Percentiles rank a stretch among this genome's conserved stretches.
Conservation (phyloP, 1,140 invertebrate genomes). For the Octopus sinensis region DNA sequence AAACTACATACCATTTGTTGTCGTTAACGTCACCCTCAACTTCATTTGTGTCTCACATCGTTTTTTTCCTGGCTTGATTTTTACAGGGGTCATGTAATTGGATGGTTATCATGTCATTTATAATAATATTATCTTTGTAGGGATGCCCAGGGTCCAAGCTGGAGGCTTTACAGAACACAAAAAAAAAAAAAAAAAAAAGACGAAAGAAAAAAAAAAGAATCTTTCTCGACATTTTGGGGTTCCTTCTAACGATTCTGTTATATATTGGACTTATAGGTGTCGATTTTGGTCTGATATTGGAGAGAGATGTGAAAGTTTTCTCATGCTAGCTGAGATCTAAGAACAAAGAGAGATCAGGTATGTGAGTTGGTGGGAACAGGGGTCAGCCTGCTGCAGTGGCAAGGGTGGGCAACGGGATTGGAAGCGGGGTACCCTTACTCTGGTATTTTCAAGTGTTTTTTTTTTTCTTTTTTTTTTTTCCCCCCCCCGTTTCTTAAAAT, state of each 20-base stretch:
- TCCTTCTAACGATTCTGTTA: constrained; percentile 6
- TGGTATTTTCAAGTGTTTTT: no score
- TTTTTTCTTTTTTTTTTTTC: no score
- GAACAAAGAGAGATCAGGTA: constrained; percentile 12
- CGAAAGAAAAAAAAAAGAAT: background rate
- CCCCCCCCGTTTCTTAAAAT: no score
- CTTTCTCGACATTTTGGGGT: background rate
- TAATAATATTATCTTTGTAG: constrained; percentile 14
- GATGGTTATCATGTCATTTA: background rate
- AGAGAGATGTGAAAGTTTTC: constrained; percentile 15
- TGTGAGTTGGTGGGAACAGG: constrained; percentile 9
- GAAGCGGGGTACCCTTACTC: no score
- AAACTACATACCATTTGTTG: no score
- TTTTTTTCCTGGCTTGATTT: constrained; percentile 12
- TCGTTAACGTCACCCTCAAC: no score
- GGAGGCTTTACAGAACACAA: background rate
- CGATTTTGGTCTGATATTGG: constrained; percentile 16
- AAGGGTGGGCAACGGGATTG: no score
- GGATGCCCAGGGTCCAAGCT: constrained; percentile 12
- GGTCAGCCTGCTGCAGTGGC: background rate
- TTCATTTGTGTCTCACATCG: no score
- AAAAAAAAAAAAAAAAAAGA: no score
- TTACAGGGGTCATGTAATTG: background rate
- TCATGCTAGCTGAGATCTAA: constrained; percentile 15
- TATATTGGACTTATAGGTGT: constrained; percentile 16